These are phyloP conservation scores for Canis aureus DNA, from an alignment of 2,113 vertebrate genomes.

Conservation along the genomic window DNA sequence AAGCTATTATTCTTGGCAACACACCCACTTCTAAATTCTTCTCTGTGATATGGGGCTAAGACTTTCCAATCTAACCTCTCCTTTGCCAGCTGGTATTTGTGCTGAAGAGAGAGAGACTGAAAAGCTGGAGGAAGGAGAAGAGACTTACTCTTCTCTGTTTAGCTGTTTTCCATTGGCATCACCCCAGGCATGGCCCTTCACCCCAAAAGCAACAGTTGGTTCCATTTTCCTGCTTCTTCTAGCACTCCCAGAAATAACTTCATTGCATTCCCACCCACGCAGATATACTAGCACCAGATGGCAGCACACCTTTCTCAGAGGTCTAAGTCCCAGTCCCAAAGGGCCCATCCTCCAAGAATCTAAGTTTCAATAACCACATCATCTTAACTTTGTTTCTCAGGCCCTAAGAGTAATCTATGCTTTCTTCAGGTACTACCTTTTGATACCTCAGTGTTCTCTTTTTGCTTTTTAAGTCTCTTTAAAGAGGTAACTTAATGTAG, in stretches of 20 bases:
- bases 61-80: neutral
- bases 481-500: neutral
- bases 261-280: neutral
- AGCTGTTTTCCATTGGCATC: neutral
- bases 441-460: neutral
- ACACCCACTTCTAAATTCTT: neutral
- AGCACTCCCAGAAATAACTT: neutral
- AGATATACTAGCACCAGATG: neutral
- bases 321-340: neutral
- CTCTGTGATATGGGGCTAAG: rapidly evolving
- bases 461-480: neutral
- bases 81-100: neutral
- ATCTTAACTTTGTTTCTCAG: neutral
- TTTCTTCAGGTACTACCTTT: neutral
- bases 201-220: neutral
- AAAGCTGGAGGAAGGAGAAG: neutral
- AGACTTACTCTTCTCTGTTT: neutral
- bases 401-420: neutral
- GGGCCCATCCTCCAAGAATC: neutral
- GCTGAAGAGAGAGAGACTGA: neutral
- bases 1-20: neutral
- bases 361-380: neutral
- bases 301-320: too few relatives aligned
- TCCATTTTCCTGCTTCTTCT: neutral
- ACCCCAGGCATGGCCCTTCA: neutral